phyloP scores from a whole-genome alignment of 2,888 invertebrate species.

The Pyrrhosoma nymphula region DNA sequence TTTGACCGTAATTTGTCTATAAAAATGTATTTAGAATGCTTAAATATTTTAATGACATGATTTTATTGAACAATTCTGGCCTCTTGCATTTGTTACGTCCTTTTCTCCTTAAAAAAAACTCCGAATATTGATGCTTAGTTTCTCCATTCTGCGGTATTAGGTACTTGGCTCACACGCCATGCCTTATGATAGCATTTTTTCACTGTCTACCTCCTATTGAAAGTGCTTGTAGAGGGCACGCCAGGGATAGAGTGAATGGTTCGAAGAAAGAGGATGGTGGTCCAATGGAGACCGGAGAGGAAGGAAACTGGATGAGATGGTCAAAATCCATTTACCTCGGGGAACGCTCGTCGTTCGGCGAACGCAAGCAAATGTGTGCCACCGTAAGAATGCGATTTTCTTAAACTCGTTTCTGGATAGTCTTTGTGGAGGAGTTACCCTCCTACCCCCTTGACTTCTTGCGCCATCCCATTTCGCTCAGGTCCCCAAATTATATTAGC shows the following conservation, averaged over 20 bases:
- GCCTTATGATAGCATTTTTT: no score
- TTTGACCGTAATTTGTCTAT: no score
- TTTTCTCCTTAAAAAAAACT: no score
- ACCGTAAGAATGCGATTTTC: constrained; percentile 3
- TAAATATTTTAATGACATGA: no score
- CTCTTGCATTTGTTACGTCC: no score
- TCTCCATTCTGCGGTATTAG: no score
- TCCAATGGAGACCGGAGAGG: not conserved
- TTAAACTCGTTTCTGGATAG: not conserved
- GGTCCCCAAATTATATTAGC: not conserved
- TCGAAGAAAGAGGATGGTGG: not conserved
- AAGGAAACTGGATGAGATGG: not conserved
- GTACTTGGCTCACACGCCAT: no score
- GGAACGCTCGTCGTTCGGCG: not conserved
- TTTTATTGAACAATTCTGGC: no score
- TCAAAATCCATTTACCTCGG: not conserved
- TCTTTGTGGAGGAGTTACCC: not conserved
- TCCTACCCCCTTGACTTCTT: not conserved
- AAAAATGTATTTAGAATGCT: no score
- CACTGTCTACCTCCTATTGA: no score
- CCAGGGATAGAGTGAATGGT: not conserved
- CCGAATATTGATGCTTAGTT: no score
- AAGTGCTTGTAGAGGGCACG: not conserved
- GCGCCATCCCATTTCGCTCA: not conserved
- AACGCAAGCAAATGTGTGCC: not conserved